phyloP scores from a whole-genome alignment of 2,113 vertebrate genomes.

The Microtus oregoni region DNA sequence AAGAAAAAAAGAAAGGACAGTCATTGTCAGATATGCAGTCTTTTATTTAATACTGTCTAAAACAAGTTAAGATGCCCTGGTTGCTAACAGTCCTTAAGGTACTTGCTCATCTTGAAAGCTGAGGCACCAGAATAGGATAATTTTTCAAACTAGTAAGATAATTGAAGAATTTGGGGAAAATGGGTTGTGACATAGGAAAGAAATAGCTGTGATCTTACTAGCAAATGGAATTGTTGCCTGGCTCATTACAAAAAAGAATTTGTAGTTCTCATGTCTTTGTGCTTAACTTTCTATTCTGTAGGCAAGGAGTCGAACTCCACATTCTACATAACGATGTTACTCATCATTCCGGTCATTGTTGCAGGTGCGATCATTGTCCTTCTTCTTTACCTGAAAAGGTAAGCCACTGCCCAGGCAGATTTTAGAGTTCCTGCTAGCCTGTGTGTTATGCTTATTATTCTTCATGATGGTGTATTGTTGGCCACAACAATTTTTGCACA shows the following conservation, averaged over 20 bases:
- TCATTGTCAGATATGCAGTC: not conserved
- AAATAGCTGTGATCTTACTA: not conserved
- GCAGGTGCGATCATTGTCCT: constrained; percentile 71
- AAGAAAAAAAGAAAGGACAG: not conserved
- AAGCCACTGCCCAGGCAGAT: not conserved
- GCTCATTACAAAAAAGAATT: not conserved
- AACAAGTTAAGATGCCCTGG: not conserved
- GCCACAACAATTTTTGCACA: not conserved
- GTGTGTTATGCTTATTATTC: not conserved
- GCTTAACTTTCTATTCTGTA: constrained; percentile 52
- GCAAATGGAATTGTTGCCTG: constrained; percentile 1
- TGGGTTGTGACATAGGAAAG: not conserved
- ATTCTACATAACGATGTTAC: constrained; percentile 69
- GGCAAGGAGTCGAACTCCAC: constrained; percentile 58
- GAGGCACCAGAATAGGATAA: not conserved
- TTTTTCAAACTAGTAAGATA: not conserved
- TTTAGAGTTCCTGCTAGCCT: not conserved
- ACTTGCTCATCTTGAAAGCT: constrained; percentile 11
- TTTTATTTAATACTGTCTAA: constrained; percentile 54
- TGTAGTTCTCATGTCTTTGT: constrained; percentile 43
- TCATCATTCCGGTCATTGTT: constrained; percentile 71
- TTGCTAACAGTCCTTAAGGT: constrained; percentile 36
- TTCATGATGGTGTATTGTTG: not conserved
- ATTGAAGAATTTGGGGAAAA: constrained; percentile 34
- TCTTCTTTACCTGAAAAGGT: constrained; percentile 81